Percentiles rank a stretch among this genome's conserved stretches.
Evolutionary conservation across 2,888 invertebrate species (phyloP).

Genomic region (Drosophila robusta): DNA sequence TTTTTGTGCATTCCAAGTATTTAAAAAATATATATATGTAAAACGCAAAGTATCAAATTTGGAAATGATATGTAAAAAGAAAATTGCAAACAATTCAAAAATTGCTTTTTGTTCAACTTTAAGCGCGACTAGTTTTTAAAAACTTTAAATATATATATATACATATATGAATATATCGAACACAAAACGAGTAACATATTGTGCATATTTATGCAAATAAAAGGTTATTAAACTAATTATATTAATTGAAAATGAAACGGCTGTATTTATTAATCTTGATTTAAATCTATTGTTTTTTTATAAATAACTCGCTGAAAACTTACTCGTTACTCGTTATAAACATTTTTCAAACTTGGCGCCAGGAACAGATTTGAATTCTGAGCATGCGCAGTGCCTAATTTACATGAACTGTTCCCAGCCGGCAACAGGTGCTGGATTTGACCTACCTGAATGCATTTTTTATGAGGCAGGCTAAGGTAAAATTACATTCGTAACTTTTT

Average conservation of each 20-base stretch:
- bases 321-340: conserved; percentile 40
- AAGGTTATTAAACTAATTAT: conserved; percentile 63
- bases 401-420: conserved; percentile 31
- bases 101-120: conserved; percentile 59
- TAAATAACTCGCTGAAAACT: not conserved
- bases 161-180: conserved; percentile 43
- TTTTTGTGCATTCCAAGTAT: conserved; percentile 78
- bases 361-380: conserved; percentile 29
- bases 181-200: conserved; percentile 56
- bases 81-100: conserved; percentile 31
- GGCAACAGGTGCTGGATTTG: conserved; percentile 61
- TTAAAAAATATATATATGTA: conserved; percentile 58
- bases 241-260: conserved; percentile 19
- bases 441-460: conserved; percentile 58
- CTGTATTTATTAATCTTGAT: too few relatives aligned
- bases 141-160: conserved; percentile 42
- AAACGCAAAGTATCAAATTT: conserved; percentile 11
- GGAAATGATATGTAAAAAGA: conserved; percentile 11
- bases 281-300: not conserved
- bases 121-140: conserved; percentile 60
- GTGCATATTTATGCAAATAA: conserved; percentile 73
- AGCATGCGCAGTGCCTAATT: conserved; percentile 49
- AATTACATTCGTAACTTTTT: not conserved
- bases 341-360: conserved; percentile 38
- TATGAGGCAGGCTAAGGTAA: conserved; percentile 32